These are phyloP conservation scores for Cotesia congregata DNA, from an alignment of 2,888 invertebrate species.

Conservation along the genomic window DNA sequence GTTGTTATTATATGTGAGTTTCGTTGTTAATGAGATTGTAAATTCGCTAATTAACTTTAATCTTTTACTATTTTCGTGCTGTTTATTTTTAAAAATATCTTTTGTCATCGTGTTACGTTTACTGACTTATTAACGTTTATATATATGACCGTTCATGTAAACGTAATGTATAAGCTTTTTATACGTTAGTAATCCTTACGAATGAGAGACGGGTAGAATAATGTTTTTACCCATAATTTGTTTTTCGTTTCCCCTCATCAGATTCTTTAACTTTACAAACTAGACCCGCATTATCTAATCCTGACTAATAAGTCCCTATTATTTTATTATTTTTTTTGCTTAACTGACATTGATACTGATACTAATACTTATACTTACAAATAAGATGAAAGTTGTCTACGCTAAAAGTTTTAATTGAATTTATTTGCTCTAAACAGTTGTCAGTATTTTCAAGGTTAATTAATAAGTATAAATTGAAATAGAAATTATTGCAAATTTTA, in stretches of 20 bases:
- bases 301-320: conserved; percentile 29
- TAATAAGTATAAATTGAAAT: too few species aligned
- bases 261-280: conserved; percentile 8
- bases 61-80: conserved; percentile 1
- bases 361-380: too few species aligned
- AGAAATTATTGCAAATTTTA: too few species aligned
- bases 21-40: conserved; percentile 23
- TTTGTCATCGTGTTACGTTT: background rate
- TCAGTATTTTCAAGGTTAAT: too few species aligned
- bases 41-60: conserved; percentile 16
- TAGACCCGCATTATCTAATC: conserved; percentile 39
- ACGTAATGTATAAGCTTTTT: background rate
- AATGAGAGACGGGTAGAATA: conserved; percentile 36
- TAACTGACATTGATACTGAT: background rate
- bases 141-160: background rate
- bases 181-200: conserved; percentile 47
- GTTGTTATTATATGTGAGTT: conserved; percentile 20
- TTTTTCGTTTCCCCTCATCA: conserved; percentile 11
- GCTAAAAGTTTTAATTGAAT: too few species aligned
- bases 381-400: too few species aligned
- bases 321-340: background rate
- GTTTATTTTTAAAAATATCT: background rate
- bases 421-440: too few species aligned
- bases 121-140: background rate
- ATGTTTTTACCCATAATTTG: conserved; percentile 38